A percentile compares a stretch with the other conserved stretches of the same genome.
Evolutionary conservation across 2,113 vertebrate genomes (phyloP).

Genomic region (Pseudorasbora parva): DNA sequence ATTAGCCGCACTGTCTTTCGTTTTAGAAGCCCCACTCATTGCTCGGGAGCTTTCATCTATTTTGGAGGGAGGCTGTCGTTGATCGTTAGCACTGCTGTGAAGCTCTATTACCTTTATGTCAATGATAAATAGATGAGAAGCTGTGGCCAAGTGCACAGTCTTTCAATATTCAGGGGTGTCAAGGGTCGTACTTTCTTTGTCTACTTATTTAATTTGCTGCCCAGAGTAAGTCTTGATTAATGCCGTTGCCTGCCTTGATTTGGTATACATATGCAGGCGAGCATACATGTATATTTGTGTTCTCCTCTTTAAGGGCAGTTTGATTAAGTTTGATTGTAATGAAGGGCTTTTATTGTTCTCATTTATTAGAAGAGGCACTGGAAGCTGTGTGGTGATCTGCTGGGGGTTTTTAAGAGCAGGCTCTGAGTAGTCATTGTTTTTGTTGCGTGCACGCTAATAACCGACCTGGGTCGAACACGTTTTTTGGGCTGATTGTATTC

Average conservation of each 20-base stretch:
- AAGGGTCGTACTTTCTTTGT: conserved; percentile 51
- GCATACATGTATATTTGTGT: conserved; percentile 31
- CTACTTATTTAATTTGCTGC: conserved; percentile 63
- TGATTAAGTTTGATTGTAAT: conserved; percentile 54
- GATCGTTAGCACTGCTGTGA: conserved; percentile 54
- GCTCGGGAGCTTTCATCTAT: conserved; percentile 58
- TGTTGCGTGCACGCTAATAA: not conserved
- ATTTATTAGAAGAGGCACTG: conserved; percentile 35
- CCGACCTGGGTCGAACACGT: not conserved
- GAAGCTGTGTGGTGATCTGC: conserved; percentile 9
- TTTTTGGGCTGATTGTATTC: conserved; percentile 34
- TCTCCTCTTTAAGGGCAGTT: conserved; percentile 39
- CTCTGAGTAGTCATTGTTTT: conserved; percentile 44
- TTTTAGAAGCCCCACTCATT: conserved; percentile 56
- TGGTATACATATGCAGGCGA: conserved; percentile 21
- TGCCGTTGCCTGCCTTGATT: conserved; percentile 48
- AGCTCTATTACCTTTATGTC: conserved; percentile 61
- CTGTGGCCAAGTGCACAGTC: conserved; percentile 35
- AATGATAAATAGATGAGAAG: conserved; percentile 64
- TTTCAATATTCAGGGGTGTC: conserved; percentile 54
- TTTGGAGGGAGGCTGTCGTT: conserved; percentile 53
- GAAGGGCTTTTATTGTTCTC: conserved; percentile 47
- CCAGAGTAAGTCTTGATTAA: conserved; percentile 57
- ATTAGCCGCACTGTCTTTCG: conserved; percentile 65
- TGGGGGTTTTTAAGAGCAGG: conserved; percentile 34